Evolutionary conservation across 2,888 invertebrate species (phyloP), one percentile per base, ranked within the genome.

Genomic region (Allolobophora icterica): DNA sequence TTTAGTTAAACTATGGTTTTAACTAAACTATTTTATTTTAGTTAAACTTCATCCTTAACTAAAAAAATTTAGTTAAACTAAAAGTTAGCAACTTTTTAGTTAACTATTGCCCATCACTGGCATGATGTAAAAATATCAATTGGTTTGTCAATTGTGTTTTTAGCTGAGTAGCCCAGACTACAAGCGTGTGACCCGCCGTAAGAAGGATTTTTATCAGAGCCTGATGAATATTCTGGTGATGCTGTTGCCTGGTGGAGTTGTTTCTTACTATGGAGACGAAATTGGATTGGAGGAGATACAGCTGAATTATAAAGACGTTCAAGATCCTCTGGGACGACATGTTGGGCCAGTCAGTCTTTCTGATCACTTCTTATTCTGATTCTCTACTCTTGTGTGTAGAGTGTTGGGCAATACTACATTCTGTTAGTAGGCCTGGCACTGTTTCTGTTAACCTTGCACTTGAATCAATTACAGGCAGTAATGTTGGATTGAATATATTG

Each of bases 241-340:
- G 94, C 94, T 98, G 34, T 96, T 98, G 91, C 98, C 98, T 3
- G 98, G 98, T 89, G 97, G 97, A 21, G 97, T 98, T 0, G 97
- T 98, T 4, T 97, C 98, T 0, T 98, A 98, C 94, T 97, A 98
- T 93, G 98, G 98, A 0, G 98, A 98, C 95, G 98, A 98, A 96
- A 97, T 98, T 90, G 98, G 97, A 33, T 97, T 98, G 97, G 96
- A 96, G 0, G 97, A 97, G 94, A 33, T 58, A 8, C 42, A 33
- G 40, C 58, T 91, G 84, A 33, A 42, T 21, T 52, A 87, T n/a
- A 58, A 91, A 30, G 42, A 42, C 17, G 33, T 34, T 19, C 21
- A 19, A 34, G 90, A 91, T 35, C 91, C 87, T 17, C 34, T 19
- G 35, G 90, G 34, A 45, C 42, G 40, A 24, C 19, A 42, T 45